Percentiles rank a stretch among this genome's conserved stretches.
phyloP scores from a whole-genome alignment of 2,888 invertebrate species.

The Spilarctia lutea region DNA sequence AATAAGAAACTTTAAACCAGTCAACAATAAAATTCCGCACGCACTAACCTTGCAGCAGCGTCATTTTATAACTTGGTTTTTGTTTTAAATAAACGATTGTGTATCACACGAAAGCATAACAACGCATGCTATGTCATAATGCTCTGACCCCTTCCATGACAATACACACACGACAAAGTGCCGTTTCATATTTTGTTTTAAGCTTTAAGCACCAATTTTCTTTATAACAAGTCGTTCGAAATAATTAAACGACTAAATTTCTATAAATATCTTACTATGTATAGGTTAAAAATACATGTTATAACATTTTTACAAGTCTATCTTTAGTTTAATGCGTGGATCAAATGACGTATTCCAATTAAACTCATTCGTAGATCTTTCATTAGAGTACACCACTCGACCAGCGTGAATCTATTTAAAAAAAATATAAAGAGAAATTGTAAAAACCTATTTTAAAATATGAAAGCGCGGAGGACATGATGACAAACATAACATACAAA shows the following conservation, averaged over 20 bases:
- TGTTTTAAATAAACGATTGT: conserved; percentile 58
- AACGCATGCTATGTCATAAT: conserved; percentile 86
- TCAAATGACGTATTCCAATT: conserved; percentile 67
- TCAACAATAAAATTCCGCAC: conserved; percentile 28
- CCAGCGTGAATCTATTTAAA: conserved; percentile 59
- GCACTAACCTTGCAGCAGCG: conserved; percentile 56
- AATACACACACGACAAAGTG: conserved; percentile 80
- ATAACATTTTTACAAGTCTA: conserved; percentile 87
- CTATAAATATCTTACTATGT: conserved; percentile 87
- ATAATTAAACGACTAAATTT: conserved; percentile 87
- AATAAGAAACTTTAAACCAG: conserved; percentile 17
- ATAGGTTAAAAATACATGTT: conserved; percentile 87
- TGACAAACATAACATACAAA: conserved; percentile 64
- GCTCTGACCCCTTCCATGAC: conserved; percentile 80
- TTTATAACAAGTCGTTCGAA: conserved; percentile 87
- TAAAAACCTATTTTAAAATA: conserved; percentile 66
- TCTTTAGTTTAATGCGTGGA: conserved; percentile 73
- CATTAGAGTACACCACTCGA: conserved; percentile 65
- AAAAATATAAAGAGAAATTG: conserved; percentile 65
- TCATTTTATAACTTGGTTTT: conserved; percentile 26
- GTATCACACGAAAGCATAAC: conserved; percentile 76
- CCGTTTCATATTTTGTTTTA: conserved; percentile 80
- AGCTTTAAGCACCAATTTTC: conserved; percentile 87
- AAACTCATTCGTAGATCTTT: conserved; percentile 36
- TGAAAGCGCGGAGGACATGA: conserved; percentile 61